These are phyloP conservation scores for Camarhynchus parvulus DNA, from an alignment of 2,113 vertebrate species.

Conservation along the genomic window DNA sequence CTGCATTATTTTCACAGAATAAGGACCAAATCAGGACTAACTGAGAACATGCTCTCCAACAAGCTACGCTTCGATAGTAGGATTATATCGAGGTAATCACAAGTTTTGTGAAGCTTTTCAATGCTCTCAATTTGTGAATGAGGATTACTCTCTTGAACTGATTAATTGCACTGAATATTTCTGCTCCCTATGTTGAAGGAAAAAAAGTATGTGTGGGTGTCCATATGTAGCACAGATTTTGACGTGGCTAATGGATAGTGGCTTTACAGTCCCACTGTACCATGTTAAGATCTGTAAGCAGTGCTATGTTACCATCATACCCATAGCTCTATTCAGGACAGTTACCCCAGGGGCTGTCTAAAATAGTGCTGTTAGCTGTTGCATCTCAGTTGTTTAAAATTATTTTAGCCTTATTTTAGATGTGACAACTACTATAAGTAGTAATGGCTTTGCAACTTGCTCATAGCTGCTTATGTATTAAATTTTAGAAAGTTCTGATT, in stretches of 20 bases:
- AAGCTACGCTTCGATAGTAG: constrained; percentile 83
- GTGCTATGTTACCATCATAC: not conserved
- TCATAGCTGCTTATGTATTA: not conserved
- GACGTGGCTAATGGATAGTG: not conserved
- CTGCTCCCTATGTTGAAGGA: not conserved
- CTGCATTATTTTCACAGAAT: constrained; percentile 75
- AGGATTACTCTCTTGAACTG: not conserved
- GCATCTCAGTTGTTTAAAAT: not conserved
- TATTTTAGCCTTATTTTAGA: not conserved
- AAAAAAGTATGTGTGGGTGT: not conserved
- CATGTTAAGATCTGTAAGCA: not conserved
- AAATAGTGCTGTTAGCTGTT: not conserved
- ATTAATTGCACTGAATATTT: not conserved
- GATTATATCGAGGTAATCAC: constrained; percentile 81
- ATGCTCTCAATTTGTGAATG: not conserved
- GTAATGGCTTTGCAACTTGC: not conserved
- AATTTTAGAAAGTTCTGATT: not conserved
- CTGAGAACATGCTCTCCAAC: constrained; percentile 81
- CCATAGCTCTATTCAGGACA: not conserved
- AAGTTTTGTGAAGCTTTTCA: not conserved
- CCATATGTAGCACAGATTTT: not conserved
- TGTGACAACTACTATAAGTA: not conserved
- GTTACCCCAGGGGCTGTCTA: not conserved
- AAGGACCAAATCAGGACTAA: constrained; percentile 81
- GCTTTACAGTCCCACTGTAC: not conserved